Evolutionary conservation across 2,113 vertebrate genomes (phyloP), one percentile per base, ranked within the genome.

Genomic region (Amphiprion percula): DNA sequence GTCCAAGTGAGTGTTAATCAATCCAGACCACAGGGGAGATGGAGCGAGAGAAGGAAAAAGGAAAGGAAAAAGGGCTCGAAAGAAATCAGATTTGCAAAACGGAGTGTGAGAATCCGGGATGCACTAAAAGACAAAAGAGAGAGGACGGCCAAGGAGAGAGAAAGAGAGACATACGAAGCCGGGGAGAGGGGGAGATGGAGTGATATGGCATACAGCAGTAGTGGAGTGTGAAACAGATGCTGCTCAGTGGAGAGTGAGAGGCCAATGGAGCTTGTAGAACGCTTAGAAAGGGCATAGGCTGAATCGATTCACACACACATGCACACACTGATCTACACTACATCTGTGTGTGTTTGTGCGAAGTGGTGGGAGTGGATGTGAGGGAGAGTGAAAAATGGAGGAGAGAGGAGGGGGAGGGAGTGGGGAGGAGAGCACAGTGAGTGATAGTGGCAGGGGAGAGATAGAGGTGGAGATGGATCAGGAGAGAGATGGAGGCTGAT

Each of bases 141-240:
- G 69, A 79, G 67, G 70, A 82, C 28, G 16, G 75, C 28, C 50
- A 37, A 74, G 55, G 68, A 82, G 61, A 71, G 62, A 68, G 63
- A 59, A 17, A 24, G 69, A 70, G 73, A 58, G 68, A 77, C 41
- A 53, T 10, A 12, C 50, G 68, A 65, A 79, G 74, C n/a, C 66
- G 46, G 44, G 52, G 74, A 80, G 78, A 62, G 54, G 46, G 71
- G 23, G 77, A 80, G 87, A 88, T 86, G 79, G 87, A 85, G 88
- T 67, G 90, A 88, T 87, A 65, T 47, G 72, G 64, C 66, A 66
- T 68, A 76, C 84, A 87, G 86, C 79, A 69, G 86, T 85, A 83
- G 85, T 88, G 86, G 63, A 91, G 90, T 90, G 91, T 91, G 87
- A 93, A 93, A 90, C 91, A 91, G 90, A 93, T 88, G 88, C 89